These are phyloP conservation scores for Conopomorpha cramerella DNA, from an alignment of 1,140 invertebrate genomes.

Conservation along the genomic window DNA sequence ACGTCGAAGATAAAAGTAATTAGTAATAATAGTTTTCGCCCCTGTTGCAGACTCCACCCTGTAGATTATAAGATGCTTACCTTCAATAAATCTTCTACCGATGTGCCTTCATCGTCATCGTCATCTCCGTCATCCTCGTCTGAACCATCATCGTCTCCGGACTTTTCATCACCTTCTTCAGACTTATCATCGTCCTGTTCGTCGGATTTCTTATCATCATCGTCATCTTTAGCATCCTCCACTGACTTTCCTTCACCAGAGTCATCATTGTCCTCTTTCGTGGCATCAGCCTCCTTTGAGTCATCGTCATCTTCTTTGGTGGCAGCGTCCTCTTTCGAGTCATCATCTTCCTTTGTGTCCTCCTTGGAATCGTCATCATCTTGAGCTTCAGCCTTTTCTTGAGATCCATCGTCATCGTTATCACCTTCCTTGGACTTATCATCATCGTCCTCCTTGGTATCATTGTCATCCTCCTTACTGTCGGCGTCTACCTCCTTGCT, in stretches of 20 bases:
- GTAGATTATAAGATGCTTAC: slow-evolving; percentile 40
- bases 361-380: slow-evolving; percentile 15
- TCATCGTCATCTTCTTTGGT: slow-evolving; percentile 12
- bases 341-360: slow-evolving; percentile 10
- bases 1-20: too few species aligned
- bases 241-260: slow-evolving; percentile 7
- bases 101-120: slow-evolving; percentile 40
- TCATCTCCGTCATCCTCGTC: slow-evolving; percentile 9
- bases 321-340: slow-evolving; percentile 13
- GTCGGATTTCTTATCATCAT: slow-evolving; percentile 9
- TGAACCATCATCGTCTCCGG: slow-evolving; percentile 15
- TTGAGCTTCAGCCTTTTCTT: slow-evolving; percentile 22
- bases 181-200: slow-evolving; percentile 15
- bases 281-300: too few species aligned
- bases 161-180: slow-evolving; percentile 10
- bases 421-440: slow-evolving; percentile 14
- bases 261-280: slow-evolving; percentile 7
- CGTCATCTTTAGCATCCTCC: slow-evolving; percentile 9
- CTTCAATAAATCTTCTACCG: slow-evolving; percentile 65
- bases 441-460: slow-evolving; percentile 17
- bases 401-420: slow-evolving; percentile 17
- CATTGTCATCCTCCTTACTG: slow-evolving; percentile 16
- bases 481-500: slow-evolving; percentile 19
- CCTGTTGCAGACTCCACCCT: too few species aligned
- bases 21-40: too few species aligned